Percentiles rank a stretch among this genome's conserved stretches.
Evolutionary conservation across 1,140 invertebrate genomes (phyloP).

Genomic region (Pseudachorutes palmiensis): DNA sequence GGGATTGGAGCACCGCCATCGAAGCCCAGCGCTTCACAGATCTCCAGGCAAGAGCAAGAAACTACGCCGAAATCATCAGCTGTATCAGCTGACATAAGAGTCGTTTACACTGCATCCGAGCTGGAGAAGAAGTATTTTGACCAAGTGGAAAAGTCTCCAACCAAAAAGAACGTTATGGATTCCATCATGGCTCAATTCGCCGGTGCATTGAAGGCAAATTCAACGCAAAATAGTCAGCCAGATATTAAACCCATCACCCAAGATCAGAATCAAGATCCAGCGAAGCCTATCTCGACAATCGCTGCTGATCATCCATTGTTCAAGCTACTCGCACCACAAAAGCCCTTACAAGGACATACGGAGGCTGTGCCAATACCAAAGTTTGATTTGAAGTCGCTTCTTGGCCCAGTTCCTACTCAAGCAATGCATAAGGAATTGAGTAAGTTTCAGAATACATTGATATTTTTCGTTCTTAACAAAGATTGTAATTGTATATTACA

Average conservation of each 20-base stretch:
- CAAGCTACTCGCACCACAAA: background rate
- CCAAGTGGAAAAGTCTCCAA: background rate
- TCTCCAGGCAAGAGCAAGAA: background rate
- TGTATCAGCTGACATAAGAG: background rate
- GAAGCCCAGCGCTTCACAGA: background rate
- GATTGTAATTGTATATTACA: no score
- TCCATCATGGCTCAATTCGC: constrained; percentile 2
- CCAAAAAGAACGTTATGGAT: background rate
- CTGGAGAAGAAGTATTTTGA: background rate
- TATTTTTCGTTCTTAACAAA: no score
- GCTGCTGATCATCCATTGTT: background rate
- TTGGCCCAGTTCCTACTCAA: no score
- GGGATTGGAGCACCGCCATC: background rate
- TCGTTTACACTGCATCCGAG: background rate
- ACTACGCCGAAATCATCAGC: background rate
- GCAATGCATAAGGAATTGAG: no score
- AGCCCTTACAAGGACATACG: no score
- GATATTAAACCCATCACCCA: background rate
- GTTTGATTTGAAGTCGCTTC: no score
- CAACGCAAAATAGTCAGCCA: no score
- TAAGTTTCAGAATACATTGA: no score
- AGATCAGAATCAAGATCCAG: background rate
- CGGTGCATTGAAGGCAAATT: background rate
- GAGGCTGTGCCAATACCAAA: no score
- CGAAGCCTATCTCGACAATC: background rate